Conservation (phyloP, 2,888 invertebrate species). For the Crocallis elinguaria region DNA sequence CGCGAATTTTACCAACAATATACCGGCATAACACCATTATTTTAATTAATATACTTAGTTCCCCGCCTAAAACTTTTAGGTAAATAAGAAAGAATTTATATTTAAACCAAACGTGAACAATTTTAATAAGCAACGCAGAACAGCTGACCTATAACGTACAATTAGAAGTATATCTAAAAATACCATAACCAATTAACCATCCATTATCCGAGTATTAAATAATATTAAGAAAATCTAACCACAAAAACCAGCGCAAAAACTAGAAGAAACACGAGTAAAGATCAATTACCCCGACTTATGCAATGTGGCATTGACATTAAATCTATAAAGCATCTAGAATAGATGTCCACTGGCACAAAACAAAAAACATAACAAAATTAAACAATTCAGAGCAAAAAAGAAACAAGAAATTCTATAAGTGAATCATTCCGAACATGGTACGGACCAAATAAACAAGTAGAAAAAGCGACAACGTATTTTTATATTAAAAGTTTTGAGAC, state of each 20-base stretch:
- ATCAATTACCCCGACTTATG: neutral
- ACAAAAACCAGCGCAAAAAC: neutral
- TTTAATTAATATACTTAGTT: too few species aligned
- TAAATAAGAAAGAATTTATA: too few species aligned
- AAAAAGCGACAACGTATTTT: too few species aligned
- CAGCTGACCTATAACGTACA: too few species aligned
- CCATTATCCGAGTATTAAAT: neutral
- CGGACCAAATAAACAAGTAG: neutral
- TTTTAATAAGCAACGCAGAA: too few species aligned
- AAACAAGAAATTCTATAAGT: neutral
- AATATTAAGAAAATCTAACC: neutral
- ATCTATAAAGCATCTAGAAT: conserved; percentile 1
- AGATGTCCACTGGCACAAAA: neutral
- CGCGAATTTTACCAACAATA: neutral
- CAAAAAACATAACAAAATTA: neutral
- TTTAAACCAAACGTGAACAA: too few species aligned
- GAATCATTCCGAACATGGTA: neutral
- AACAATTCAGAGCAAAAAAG: neutral
- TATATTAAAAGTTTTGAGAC: too few species aligned
- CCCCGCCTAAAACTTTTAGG: too few species aligned
- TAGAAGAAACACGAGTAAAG: neutral
- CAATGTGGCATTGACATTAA: conserved; percentile 21
- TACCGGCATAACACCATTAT: too few species aligned
- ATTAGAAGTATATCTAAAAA: too few species aligned
- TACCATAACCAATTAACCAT: too few species aligned